A percentile compares a stretch with the other conserved stretches of the same genome.
phyloP scores from a whole-genome alignment of 2,888 invertebrate genomes.

The Orthosia cruda region DNA sequence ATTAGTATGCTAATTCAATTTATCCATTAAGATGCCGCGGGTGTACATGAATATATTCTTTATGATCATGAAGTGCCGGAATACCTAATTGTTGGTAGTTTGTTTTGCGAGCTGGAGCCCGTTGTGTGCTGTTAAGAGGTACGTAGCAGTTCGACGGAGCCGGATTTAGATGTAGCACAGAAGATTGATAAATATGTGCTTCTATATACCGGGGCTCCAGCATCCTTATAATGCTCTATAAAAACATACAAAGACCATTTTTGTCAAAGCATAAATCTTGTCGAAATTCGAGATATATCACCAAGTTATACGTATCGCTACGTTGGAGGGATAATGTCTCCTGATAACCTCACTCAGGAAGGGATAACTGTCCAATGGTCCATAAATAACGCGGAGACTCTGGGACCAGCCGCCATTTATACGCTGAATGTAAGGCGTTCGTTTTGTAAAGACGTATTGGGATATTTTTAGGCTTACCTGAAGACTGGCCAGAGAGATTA shows the following conservation, averaged over 20 bases:
- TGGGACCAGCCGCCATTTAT: slow-evolving; percentile 47
- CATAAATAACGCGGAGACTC: slow-evolving; percentile 66
- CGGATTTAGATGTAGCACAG: not conserved
- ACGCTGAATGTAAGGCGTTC: slow-evolving; percentile 30
- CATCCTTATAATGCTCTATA: not conserved
- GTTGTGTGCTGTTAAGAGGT: not conserved
- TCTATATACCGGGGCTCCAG: not conserved
- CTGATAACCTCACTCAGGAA: slow-evolving; percentile 66
- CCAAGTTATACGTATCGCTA: slow-evolving; percentile 42
- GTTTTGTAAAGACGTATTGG: slow-evolving; percentile 47
- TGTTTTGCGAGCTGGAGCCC: not conserved
- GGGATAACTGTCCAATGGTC: slow-evolving; percentile 64
- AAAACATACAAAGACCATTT: slow-evolving; percentile 30
- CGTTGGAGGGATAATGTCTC: slow-evolving; percentile 62
- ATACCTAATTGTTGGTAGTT: not conserved
- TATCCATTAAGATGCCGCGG: slow-evolving; percentile 19
- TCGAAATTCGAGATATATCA: slow-evolving; percentile 50
- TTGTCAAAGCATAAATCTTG: slow-evolving; percentile 45
- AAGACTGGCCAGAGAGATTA: not conserved
- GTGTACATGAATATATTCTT: slow-evolving; percentile 2
- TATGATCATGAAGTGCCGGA: not conserved
- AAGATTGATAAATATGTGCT: not conserved
- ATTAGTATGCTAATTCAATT: slow-evolving; percentile 50
- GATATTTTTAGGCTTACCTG: slow-evolving; percentile 38
- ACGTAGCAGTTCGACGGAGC: too few species aligned